Evolutionary conservation across 2,797 vertebrate species (phyloP).

Genomic region (Liasis olivaceus): DNA sequence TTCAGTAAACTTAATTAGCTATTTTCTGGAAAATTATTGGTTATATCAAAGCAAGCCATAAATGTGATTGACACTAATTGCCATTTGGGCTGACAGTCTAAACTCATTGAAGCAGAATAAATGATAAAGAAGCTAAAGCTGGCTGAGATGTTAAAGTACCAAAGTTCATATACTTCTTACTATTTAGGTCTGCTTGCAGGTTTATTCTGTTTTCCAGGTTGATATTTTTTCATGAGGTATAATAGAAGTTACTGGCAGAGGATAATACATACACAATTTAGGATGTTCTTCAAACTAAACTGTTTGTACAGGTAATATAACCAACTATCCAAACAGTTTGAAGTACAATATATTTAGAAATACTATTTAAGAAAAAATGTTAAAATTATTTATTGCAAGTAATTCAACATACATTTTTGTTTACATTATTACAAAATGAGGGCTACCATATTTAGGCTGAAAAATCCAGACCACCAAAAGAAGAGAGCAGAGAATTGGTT

Average conservation of each 20-base stretch:
- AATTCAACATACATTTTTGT: not conserved
- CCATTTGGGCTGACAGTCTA: not conserved
- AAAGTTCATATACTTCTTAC: not conserved
- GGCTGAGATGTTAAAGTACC: not conserved
- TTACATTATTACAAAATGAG: not conserved
- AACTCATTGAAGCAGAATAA: not conserved
- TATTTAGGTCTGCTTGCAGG: not conserved
- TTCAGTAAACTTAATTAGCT: not conserved
- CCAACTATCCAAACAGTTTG: not conserved
- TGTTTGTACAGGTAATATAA: not conserved
- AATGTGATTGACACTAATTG: conserved; percentile 18
- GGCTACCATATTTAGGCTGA: not conserved
- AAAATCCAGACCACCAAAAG: not conserved
- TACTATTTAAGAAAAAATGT: not conserved
- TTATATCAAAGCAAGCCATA: conserved; percentile 2
- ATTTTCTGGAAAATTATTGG: not conserved
- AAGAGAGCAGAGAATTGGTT: not conserved
- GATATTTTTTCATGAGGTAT: not conserved
- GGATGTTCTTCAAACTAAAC: not conserved
- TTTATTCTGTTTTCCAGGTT: not conserved
- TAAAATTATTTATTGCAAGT: not conserved
- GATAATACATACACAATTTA: not conserved
- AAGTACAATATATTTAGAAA: not conserved
- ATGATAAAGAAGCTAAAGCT: not conserved
- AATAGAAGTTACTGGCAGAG: not conserved